These are phyloP conservation scores for Protobothrops mucrosquamatus DNA, from an alignment of 2,113 vertebrate species.

Conservation along the genomic window DNA sequence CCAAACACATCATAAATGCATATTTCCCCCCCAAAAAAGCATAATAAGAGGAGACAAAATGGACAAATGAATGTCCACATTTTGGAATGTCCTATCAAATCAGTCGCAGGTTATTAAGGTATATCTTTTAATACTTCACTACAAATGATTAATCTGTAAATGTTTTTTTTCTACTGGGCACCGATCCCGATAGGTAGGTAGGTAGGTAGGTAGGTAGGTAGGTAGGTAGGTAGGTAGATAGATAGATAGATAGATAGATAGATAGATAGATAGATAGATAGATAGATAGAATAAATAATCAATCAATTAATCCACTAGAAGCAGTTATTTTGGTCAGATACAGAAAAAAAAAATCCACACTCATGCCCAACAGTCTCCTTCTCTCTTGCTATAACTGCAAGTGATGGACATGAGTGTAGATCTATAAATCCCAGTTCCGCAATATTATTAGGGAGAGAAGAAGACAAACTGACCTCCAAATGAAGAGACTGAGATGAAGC, in stretches of 20 bases:
- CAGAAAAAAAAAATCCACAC: background rate
- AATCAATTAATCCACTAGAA: background rate
- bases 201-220: too few species aligned
- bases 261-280: too few species aligned
- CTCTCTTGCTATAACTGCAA: background rate
- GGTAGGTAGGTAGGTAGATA: too few species aligned
- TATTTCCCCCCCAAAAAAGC: too few species aligned
- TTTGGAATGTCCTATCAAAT: background rate
- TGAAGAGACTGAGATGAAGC: constrained; percentile 78
- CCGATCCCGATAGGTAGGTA: background rate
- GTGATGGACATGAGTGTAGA: background rate
- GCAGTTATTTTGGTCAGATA: background rate
- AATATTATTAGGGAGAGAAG: background rate
- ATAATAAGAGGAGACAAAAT: background rate
- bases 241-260: too few species aligned
- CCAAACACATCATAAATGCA: background rate
- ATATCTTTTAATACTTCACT: background rate
- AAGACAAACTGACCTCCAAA: constrained; percentile 76
- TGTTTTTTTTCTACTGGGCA: background rate
- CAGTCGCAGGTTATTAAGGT: background rate
- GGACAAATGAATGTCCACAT: background rate
- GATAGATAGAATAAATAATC: background rate
- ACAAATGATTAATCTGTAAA: background rate
- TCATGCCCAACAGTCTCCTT: background rate
- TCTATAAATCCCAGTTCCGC: background rate